phyloP scores from a whole-genome alignment of 2,113 vertebrate genomes.

The Emberiza fucata region DNA sequence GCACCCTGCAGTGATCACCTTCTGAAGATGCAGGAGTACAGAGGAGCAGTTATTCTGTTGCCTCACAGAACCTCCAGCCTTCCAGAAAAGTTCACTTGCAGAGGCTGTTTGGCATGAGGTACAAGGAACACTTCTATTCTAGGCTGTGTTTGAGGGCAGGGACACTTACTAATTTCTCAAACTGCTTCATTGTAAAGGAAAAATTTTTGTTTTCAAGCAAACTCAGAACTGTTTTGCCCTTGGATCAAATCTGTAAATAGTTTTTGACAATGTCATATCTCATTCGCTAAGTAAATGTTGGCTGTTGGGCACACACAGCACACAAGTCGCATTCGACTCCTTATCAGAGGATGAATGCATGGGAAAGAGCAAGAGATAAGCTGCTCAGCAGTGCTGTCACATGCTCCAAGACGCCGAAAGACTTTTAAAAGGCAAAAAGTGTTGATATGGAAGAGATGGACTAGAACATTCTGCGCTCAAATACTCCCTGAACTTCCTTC shows the following conservation, averaged over 20 bases:
- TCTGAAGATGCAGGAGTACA: rapidly evolving
- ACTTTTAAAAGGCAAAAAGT: constrained; percentile 45
- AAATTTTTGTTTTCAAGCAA: not conserved
- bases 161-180: not conserved
- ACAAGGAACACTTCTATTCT: not conserved
- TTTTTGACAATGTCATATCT: constrained; percentile 44
- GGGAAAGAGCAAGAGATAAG: constrained; percentile 6
- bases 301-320: constrained; percentile 18
- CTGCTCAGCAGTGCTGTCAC: constrained; percentile 24
- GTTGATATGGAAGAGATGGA: not conserved
- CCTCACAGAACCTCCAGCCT: not conserved
- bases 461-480: rapidly evolving
- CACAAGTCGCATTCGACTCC: not conserved
- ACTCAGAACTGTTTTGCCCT: not conserved
- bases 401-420: not conserved
- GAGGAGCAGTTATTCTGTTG: not conserved
- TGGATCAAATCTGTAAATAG: constrained; percentile 41
- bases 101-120: not conserved
- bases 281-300: constrained; percentile 27
- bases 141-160: not conserved
- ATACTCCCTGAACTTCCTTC: not conserved
- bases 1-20: no score
- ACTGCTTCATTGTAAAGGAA: not conserved
- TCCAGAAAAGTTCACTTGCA: not conserved
- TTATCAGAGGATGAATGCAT: constrained; percentile 39